Evolutionary conservation across 2,113 vertebrate genomes (phyloP).

Genomic region (Camelus dromedarius): DNA sequence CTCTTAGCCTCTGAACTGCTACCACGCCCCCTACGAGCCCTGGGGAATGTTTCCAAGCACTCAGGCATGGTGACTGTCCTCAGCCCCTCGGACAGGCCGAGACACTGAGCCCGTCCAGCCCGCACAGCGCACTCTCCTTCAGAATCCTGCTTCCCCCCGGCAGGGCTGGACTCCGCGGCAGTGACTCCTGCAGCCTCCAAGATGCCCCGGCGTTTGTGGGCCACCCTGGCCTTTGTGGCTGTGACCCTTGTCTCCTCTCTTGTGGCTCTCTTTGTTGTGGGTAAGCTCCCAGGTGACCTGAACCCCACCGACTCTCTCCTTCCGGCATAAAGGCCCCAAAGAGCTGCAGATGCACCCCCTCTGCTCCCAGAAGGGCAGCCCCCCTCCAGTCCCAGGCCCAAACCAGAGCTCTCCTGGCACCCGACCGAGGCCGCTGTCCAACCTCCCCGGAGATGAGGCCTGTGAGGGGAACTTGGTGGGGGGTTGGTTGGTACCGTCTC

Average conservation of each 20-base stretch:
- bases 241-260: background rate
- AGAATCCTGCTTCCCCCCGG: background rate
- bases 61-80: background rate
- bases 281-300: conserved; percentile 60
- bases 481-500: background rate
- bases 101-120: background rate
- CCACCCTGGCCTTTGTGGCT: background rate
- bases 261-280: conserved; percentile 52
- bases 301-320: background rate
- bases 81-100: background rate
- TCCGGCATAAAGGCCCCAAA: background rate
- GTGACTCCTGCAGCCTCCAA: background rate
- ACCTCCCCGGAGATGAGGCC: background rate
- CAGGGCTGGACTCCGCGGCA: background rate
- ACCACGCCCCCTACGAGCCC: background rate
- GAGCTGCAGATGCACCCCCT: background rate
- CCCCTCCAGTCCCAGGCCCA: background rate
- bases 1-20: background rate
- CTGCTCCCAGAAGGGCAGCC: background rate
- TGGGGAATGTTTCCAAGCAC: accelerated
- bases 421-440: background rate
- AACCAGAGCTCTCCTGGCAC: background rate
- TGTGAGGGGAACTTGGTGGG: background rate
- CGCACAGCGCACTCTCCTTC: background rate
- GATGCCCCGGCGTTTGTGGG: background rate